These are phyloP conservation scores for Drosophila repleta DNA, from an alignment of 1,140 invertebrate genomes.

Conservation along the genomic window DNA sequence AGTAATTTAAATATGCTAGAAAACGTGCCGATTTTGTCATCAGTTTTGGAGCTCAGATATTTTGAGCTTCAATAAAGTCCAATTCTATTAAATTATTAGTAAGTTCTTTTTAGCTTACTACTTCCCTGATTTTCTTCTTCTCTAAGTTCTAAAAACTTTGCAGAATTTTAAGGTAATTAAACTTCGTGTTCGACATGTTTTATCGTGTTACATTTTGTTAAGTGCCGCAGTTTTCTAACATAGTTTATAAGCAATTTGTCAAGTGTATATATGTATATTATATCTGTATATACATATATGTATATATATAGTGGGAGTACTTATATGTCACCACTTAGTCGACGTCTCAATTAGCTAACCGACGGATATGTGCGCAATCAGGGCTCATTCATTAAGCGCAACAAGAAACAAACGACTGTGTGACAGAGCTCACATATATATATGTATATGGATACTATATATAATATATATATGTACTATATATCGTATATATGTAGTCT, in stretches of 20 bases:
- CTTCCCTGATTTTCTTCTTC: no score
- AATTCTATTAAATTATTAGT: background rate
- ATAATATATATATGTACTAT: conserved; percentile 14
- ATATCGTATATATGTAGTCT: conserved; percentile 6
- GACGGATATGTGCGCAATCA: conserved; percentile 74
- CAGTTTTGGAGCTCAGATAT: no score
- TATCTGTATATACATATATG: background rate
- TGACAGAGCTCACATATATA: conserved; percentile 3
- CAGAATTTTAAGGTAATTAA: conserved; percentile 12
- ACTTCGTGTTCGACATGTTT: background rate
- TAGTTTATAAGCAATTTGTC: conserved; percentile 49
- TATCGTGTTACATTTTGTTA: conserved; percentile 1
- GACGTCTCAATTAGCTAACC: conserved; percentile 79
- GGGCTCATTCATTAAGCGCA: conserved; percentile 61
- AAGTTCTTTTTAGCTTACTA: no score
- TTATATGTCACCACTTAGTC: conserved; percentile 70
- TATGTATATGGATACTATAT: conserved; percentile 2
- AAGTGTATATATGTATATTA: conserved; percentile 6
- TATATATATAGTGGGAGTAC: background rate
- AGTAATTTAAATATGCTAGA: no score
- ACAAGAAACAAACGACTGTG: conserved; percentile 48
- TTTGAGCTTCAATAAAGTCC: background rate
- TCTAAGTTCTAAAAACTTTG: background rate
- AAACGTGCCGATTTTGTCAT: no score
- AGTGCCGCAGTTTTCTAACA: background rate